A percentile compares a stretch with the other conserved stretches of the same genome.
These are phyloP conservation scores for Ptilodon capucinus DNA, from an alignment of 2,888 invertebrate genomes.

Conservation along the genomic window DNA sequence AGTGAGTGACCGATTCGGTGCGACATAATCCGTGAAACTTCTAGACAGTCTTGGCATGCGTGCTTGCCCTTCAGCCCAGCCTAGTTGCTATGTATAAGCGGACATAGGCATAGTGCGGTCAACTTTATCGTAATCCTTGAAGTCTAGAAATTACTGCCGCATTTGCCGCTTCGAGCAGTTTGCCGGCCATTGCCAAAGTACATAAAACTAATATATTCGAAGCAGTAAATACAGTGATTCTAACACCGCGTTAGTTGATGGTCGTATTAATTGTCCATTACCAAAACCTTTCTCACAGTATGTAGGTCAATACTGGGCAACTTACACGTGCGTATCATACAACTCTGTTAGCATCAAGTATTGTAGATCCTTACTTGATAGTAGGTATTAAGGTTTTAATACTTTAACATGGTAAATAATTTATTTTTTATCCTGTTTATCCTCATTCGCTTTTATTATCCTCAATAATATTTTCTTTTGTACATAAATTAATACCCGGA, in stretches of 20 bases:
- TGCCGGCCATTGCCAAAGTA: conserved; percentile 35
- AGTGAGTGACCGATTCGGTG: no score
- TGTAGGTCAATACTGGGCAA: conserved; percentile 1
- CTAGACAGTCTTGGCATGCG: no score
- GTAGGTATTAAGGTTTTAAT: no score
- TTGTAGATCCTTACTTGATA: no score
- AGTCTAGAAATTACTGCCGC: conserved; percentile 12
- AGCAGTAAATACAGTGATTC: conserved; percentile 37
- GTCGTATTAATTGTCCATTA: conserved; percentile 13
- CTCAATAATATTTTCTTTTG: background rate
- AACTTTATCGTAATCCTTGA: background rate
- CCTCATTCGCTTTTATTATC: background rate
- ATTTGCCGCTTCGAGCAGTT: conserved; percentile 22
- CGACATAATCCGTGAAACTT: no score
- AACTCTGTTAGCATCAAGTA: no score
- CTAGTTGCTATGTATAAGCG: no score
- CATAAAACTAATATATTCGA: conserved; percentile 51
- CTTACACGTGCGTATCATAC: background rate
- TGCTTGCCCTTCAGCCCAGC: no score
- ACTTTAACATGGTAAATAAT: no score
- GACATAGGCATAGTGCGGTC: background rate
- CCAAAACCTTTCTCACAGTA: background rate
- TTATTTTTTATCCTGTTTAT: no score
- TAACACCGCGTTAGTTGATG: conserved; percentile 14
- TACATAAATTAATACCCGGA: background rate